Base-by-base conservation (phyloP, 2,797 vertebrate genomes). In the Parambassis ranga region DNA sequence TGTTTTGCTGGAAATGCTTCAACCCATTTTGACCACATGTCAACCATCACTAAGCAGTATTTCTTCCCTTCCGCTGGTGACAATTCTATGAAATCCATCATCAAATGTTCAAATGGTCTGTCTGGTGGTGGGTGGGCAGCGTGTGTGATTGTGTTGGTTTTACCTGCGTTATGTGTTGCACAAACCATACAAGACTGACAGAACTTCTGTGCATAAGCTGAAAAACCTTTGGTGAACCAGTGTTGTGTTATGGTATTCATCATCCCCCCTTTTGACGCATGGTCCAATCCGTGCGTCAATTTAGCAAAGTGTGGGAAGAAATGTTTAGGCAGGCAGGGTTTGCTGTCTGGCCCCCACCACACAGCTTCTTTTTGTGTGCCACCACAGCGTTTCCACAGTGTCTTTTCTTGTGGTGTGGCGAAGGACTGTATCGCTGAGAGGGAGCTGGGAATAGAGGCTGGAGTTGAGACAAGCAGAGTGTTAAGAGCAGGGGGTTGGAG, bases 11-110 rank as follows among this genome's bases (percentile, higher is more conserved):
- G 23, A 23, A 23, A 23, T 23, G 23, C 23, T 23, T 23, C 23
- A 6, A 23, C 23, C 23, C 23, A 23, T 23, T 23, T 23, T 23
- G 23, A 23, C 23, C 23, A 23, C 23, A 23, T 23, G 23, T 23
- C 23, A 4, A 23, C 23, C 4, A 23, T 23, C 23, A 23, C 23
- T 23, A 23, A 23, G 6, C 23, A 23, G 23, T 23, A 6, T 6
- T 23, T 23, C 3, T 57, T 49, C 4, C 36, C 52, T 23, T 57
- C 23, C 10, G n/a, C 4, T 18, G 52, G 16, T 5, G 26, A 6
- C 0, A 55, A 18, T 24, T 56, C 24, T 4, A 35, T 63, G 10
- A 63, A 71, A 28, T 70, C 50, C 42, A 47, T 42, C 14, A 31
- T 18, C 1, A 50, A n/a, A n/a, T n/a, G n/a, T n/a, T n/a, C n/a